Conservation (phyloP, 2,888 invertebrate genomes). For the Tipula lateralis region DNA sequence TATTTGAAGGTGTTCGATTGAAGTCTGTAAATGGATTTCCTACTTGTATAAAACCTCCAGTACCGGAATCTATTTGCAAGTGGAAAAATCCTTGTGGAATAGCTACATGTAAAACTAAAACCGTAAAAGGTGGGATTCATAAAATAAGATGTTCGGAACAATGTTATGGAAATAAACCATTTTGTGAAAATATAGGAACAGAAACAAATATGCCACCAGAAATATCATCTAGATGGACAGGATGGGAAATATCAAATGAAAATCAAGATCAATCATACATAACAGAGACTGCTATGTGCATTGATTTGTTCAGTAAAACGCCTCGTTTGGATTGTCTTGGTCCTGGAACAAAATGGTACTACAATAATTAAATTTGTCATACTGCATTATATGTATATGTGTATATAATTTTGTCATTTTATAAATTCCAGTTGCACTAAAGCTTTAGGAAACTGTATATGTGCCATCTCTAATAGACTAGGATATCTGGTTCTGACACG, state of each 20-base stretch:
- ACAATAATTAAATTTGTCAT: not conserved
- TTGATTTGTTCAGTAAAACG: conserved; percentile 40
- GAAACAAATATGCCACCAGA: not conserved
- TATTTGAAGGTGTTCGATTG: not conserved
- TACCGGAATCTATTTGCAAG: conserved; percentile 46
- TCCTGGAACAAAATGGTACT: conserved; percentile 46
- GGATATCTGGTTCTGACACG: conserved; percentile 31
- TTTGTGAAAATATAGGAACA: conserved; percentile 36
- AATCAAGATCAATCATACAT: not conserved
- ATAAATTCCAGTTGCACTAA: conserved; percentile 40
- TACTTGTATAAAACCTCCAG: conserved; percentile 47
- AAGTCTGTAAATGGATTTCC: conserved; percentile 46
- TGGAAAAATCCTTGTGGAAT: conserved; percentile 48
- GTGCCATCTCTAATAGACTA: conserved; percentile 36
- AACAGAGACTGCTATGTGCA: not conserved
- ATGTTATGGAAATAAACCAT: conserved; percentile 45
- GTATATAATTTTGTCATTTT: conserved; percentile 25
- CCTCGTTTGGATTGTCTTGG: conserved; percentile 46
- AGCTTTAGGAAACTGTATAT: conserved; percentile 40
- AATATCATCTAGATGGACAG: not conserved
- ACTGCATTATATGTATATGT: not conserved
- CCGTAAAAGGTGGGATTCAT: conserved; percentile 43
- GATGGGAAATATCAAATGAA: not conserved
- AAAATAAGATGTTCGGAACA: conserved; percentile 44
- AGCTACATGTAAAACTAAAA: conserved; percentile 41